These are phyloP conservation scores for Pelecanoides urinatrix DNA, from an alignment of 2,113 vertebrate species.

Conservation along the genomic window DNA sequence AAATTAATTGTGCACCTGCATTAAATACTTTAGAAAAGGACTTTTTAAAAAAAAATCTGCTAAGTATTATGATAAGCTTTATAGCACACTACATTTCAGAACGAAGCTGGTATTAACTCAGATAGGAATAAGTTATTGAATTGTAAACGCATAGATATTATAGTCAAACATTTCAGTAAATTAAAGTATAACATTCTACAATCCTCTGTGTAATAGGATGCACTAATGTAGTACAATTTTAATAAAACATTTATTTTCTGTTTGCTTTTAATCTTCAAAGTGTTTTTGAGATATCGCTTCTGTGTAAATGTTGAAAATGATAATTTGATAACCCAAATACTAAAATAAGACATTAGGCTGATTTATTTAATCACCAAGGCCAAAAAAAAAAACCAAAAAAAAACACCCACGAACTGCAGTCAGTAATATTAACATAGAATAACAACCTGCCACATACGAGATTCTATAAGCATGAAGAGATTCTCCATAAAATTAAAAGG, in stretches of 20 bases:
- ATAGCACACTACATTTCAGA: not conserved
- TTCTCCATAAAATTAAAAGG: not conserved
- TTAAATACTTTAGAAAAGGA: not conserved
- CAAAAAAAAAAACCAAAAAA: not conserved
- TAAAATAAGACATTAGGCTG: not conserved
- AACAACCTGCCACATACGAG: not conserved
- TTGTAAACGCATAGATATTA: not conserved
- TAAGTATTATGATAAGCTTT: not conserved
- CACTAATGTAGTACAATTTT: not conserved
- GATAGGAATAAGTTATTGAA: not conserved
- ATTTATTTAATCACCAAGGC: conserved; percentile 9
- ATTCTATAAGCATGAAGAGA: not conserved
- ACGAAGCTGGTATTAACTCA: not conserved
- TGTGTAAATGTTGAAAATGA: not conserved
- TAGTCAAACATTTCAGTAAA: conserved; percentile 1
- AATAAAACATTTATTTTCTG: conserved; percentile 31
- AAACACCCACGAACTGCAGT: not conserved
- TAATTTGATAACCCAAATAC: conserved; percentile 36
- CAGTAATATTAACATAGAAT: not conserved
- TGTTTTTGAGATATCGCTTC: not conserved
- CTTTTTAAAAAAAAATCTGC: not conserved
- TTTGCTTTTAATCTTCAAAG: conserved; percentile 39
- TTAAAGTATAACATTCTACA: not conserved
- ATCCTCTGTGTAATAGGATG: not conserved
- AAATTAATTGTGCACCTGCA: conserved; percentile 17